Conservation (phyloP, 1,140 invertebrate genomes). For the Orius insidiosus region DNA sequence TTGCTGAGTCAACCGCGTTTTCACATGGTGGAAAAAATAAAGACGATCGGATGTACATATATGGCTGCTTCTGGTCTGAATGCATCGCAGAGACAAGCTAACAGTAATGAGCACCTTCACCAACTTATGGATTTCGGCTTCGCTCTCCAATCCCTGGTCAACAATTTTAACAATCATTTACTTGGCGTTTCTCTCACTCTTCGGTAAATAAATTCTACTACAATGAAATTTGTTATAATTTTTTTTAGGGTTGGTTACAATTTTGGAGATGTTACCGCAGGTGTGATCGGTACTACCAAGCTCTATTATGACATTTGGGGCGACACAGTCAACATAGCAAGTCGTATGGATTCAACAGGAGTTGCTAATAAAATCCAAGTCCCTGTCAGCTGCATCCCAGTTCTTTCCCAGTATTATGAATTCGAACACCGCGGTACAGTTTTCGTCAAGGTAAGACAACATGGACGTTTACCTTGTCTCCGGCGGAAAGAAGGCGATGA, state of each 20-base stretch:
- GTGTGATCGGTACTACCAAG: slow-evolving; percentile 87
- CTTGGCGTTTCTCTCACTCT: slow-evolving; percentile 81
- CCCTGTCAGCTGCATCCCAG: slow-evolving; percentile 3
- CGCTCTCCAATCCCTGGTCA: slow-evolving; percentile 68
- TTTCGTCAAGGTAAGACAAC: slow-evolving; percentile 87
- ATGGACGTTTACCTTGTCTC: slow-evolving; percentile 70
- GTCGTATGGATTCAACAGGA: slow-evolving; percentile 86
- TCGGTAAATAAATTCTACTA: slow-evolving; percentile 59
- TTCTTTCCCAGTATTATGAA: slow-evolving; percentile 33
- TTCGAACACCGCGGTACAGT: slow-evolving; percentile 72
- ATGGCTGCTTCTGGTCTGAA: slow-evolving; percentile 94
- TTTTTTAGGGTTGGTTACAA: slow-evolving; percentile 32
- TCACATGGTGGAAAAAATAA: slow-evolving; percentile 88
- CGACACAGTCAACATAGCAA: slow-evolving; percentile 93
- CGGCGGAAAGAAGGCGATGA: slow-evolving; percentile 10
- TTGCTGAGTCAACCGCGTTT: slow-evolving; percentile 66
- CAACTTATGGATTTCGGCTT: slow-evolving; percentile 76
- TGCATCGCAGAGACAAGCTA: slow-evolving; percentile 26
- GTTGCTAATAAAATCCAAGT: slow-evolving; percentile 26
- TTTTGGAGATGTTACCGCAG: slow-evolving; percentile 78
- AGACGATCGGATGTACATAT: slow-evolving; percentile 92
- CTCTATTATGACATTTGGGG: slow-evolving; percentile 98
- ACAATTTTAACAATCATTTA: slow-evolving; percentile 74
- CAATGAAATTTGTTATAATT: neutral
- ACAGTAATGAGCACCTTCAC: slow-evolving; percentile 48